Conservation (phyloP, 2,113 vertebrate genomes). For the human region GRCh38 chr12:116964501-116965000, state of each 20-base stretch:
- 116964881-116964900: slow-evolving; percentile 71
- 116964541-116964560: neutral
- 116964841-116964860: slow-evolving; percentile 94
- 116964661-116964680: slow-evolving; percentile 46
- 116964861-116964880: slow-evolving; percentile 78
- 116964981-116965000: slow-evolving; percentile 72
- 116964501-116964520: neutral
- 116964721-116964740: slow-evolving; percentile 96
- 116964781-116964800: slow-evolving; percentile 85
- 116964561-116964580: neutral
- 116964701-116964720: slow-evolving; percentile 95
- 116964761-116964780: slow-evolving; percentile 81
- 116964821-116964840: slow-evolving; percentile 92
- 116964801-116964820: slow-evolving; percentile 91
- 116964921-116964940: slow-evolving; percentile 74
- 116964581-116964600: neutral
- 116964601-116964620: neutral
- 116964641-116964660: neutral
- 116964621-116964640: neutral
- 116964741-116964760: slow-evolving; percentile 90
- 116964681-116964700: slow-evolving; percentile 88
- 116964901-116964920: slow-evolving; percentile 86
- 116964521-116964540: neutral
- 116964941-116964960: slow-evolving; percentile 62
- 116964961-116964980: slow-evolving; percentile 54